These are phyloP conservation scores for Heterodera schachtii DNA, from an alignment of 1,140 invertebrate genomes.

Conservation along the genomic window DNA sequence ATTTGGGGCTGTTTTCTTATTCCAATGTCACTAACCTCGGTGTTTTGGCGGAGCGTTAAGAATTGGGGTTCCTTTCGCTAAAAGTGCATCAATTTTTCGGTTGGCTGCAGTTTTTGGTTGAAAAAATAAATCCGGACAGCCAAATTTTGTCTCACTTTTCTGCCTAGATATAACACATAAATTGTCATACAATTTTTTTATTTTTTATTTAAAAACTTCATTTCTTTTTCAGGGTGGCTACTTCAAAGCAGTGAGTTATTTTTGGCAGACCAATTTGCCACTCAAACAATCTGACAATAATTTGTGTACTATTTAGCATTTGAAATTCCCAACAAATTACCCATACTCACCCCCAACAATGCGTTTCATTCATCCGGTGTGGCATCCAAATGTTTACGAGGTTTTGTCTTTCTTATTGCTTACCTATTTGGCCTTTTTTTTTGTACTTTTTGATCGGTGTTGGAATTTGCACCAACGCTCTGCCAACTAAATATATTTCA, in stretches of 20 bases:
- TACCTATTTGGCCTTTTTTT: not conserved
- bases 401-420: slow-evolving; percentile 69
- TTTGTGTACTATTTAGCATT: not conserved
- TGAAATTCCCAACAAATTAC: slow-evolving; percentile 62
- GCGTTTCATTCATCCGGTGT: slow-evolving; percentile 96
- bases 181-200: not conserved
- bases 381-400: slow-evolving; percentile 99
- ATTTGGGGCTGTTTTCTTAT: no score
- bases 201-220: slow-evolving; percentile 12
- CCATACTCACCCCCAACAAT: slow-evolving; percentile 97
- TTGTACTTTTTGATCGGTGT: no score
- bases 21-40: no score
- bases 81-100: no score
- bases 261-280: not conserved
- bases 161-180: no score
- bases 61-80: no score
- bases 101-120: no score
- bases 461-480: no score
- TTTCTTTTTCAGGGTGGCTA: slow-evolving; percentile 81
- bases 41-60: not conserved
- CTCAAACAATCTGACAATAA: not conserved
- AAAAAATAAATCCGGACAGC: no score
- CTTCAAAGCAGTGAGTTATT: slow-evolving; percentile 78
- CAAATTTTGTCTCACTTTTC: no score
- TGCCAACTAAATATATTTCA: not conserved